A percentile compares a stretch with the other conserved stretches of the same genome.
These are phyloP conservation scores for Spinus pinus DNA, from an alignment of 2,797 vertebrate species.

Conservation along the genomic window DNA sequence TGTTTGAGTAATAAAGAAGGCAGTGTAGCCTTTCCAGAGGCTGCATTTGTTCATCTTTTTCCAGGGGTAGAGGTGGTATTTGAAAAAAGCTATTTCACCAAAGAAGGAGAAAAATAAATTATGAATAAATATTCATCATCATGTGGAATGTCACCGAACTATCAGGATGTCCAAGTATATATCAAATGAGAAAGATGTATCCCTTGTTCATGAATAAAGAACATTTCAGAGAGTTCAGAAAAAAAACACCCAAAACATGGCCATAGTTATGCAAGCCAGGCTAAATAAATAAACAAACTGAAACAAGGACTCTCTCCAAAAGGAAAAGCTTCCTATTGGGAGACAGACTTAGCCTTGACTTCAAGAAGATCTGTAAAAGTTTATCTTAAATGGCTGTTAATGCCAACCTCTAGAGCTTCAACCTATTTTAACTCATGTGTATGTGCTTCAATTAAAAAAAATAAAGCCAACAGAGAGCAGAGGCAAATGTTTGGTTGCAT, in stretches of 20 bases:
- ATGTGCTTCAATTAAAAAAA: neutral
- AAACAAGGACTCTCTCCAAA: neutral
- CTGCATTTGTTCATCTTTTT: neutral
- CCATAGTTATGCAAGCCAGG: neutral
- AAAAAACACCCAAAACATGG: neutral
- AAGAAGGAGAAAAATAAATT: neutral
- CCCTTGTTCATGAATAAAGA: neutral
- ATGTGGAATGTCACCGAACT: neutral
- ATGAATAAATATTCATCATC: neutral
- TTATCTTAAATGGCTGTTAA: neutral
- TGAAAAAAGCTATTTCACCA: neutral
- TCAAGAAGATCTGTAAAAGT: slow-evolving; percentile 16
- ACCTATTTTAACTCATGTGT: neutral
- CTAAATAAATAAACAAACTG: neutral
- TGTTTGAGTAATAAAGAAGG: neutral
- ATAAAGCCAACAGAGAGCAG: neutral
- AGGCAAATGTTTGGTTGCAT: slow-evolving; percentile 12
- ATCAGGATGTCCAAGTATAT: neutral
- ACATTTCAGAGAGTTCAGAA: neutral
- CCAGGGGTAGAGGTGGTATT: neutral
- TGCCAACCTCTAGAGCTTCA: neutral
- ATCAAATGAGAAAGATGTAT: neutral
- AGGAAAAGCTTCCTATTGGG: neutral
- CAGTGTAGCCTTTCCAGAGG: fast-evolving
- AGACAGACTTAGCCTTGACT: neutral